Percentiles rank a stretch among this genome's conserved stretches.
Evolutionary conservation across 1,140 invertebrate species (phyloP).

Genomic region (Marisa cornuarietis): DNA sequence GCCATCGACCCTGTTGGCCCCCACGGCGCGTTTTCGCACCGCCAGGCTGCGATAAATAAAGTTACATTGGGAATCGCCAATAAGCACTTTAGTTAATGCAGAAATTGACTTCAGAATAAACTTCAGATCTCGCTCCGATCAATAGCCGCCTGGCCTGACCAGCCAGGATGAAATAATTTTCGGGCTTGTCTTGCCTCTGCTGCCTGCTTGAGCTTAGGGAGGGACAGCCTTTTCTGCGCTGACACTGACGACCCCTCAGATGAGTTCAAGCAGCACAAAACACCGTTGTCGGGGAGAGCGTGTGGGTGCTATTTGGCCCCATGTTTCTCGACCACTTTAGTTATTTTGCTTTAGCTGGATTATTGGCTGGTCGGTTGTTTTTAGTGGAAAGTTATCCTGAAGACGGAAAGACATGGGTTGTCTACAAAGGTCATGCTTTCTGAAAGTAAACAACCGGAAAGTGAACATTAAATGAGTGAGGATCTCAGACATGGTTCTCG

Average conservation of each 20-base stretch:
- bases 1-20: neutral
- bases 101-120: conserved; percentile 32
- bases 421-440: no score
- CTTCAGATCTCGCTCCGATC: conserved; percentile 9
- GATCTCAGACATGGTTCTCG: no score
- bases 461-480: no score
- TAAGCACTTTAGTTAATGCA: conserved; percentile 32
- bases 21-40: neutral
- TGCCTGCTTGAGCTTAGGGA: conserved; percentile 2
- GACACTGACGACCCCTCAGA: conserved; percentile 6
- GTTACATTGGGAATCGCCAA: conserved; percentile 27
- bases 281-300: no score
- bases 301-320: no score
- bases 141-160: conserved; percentile 7
- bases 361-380: no score
- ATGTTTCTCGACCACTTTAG: no score
- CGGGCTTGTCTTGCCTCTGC: conserved; percentile 8
- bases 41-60: conserved; percentile 28
- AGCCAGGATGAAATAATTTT: conserved; percentile 25
- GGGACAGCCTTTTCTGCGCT: neutral
- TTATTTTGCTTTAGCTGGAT: no score
- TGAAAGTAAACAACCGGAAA: no score
- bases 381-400: no score
- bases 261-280: neutral
- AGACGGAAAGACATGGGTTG: no score